Evolutionary conservation across 2,113 vertebrate genomes (phyloP), one percentile per base, ranked within the genome.

Genomic region (Gallinago jamesoni): DNA sequence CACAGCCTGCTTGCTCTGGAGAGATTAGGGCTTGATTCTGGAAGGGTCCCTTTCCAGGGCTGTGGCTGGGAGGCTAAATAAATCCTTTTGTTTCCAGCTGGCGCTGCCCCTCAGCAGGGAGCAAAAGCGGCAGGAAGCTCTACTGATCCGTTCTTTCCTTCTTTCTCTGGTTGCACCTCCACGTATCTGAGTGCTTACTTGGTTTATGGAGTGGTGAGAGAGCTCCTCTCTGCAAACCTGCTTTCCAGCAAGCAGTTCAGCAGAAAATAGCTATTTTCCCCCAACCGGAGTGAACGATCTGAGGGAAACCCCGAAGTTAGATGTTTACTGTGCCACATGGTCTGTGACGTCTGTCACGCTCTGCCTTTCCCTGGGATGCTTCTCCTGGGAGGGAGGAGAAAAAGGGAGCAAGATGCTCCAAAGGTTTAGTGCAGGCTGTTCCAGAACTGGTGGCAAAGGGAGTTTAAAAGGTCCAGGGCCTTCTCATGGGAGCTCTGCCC

Each of bases 1-100:
- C 83, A 37, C 67, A 72, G 79, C 75, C 76, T 62, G 53, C 64
- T 70, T 52, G n/a, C 75, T 62, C 43, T 16, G 43, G 21, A 30
- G 73, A 2, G 17, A 70, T 45, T 2, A 28, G 84, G 56, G 56
- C 27, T 9, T 15, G 55, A 17, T 21, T 86, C 84, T 78, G 69
- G 47, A 78, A 82, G 53, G 45, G 23, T 72, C 53, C 13, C 28
- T 87, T 64, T 28, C 39, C 52, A 27, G 81, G 60, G 43, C 66
- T 75, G n/a, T 45, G 56, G 9, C 55, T 68, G 75, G 66, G 24
- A 60, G 60, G 27, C 67, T 64, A 45, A 88, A 88, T 75, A 86
- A 90, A 88, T 62, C 85, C 55, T 39, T 33, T 21, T 84, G 81
- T 86, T 43, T 35, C 70, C 85, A 93, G 84, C 91, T 87, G 81